Evolutionary conservation across 92 coral and sea anemone species (phyloP).

Genomic region (Epizoanthus ramosus): DNA sequence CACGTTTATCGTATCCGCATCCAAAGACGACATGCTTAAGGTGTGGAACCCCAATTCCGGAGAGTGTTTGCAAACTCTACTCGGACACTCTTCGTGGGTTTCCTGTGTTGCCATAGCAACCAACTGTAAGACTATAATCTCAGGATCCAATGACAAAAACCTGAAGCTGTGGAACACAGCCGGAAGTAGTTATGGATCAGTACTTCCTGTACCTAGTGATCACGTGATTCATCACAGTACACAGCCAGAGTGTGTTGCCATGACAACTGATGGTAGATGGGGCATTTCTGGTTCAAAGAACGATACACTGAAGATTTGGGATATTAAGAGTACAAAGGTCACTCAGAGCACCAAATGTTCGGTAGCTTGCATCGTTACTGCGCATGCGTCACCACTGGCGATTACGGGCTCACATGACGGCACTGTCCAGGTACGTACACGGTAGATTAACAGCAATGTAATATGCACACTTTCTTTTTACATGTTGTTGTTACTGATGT

Average conservation of each 20-base stretch:
- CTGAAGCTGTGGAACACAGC: constrained; percentile 76
- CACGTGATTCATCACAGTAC: constrained; percentile 75
- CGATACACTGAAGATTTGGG: constrained; percentile 75
- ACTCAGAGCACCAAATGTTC: constrained; percentile 50
- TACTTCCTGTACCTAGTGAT: constrained; percentile 60
- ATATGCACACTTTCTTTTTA: no score
- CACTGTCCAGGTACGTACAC: constrained; percentile 39
- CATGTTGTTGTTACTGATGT: no score
- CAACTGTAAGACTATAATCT: constrained; percentile 71
- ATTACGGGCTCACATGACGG: constrained; percentile 85
- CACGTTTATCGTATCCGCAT: constrained; percentile 75
- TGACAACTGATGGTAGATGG: constrained; percentile 77
- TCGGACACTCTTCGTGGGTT: constrained; percentile 91
- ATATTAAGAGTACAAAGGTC: constrained; percentile 45
- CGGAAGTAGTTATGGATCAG: constrained; percentile 61
- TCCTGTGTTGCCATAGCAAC: constrained; percentile 78
- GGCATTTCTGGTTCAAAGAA: constrained; percentile 78
- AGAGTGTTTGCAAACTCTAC: constrained; percentile 73
- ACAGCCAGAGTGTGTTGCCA: constrained; percentile 82
- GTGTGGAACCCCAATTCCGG: constrained; percentile 81
- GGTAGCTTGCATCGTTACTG: constrained; percentile 57
- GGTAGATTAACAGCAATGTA: no score
- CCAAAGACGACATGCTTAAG: constrained; percentile 81
- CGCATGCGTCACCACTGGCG: constrained; percentile 53
- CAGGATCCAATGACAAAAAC: constrained; percentile 87